phyloP scores from a whole-genome alignment of 1,140 invertebrate species.

The Megalonaias nervosa region DNA sequence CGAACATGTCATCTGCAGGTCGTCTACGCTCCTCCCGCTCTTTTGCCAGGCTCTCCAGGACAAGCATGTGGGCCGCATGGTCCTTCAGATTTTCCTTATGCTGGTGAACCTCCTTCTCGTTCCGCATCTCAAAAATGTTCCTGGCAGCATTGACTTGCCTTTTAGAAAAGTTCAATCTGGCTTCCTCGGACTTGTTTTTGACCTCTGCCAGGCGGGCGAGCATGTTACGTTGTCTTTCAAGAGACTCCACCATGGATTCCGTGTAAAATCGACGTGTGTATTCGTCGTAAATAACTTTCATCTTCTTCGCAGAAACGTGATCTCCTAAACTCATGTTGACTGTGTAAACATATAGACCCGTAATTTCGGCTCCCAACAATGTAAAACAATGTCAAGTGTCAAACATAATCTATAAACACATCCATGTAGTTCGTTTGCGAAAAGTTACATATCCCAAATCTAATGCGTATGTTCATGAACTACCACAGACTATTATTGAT shows the following conservation, averaged over 20 bases:
- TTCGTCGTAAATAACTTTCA: conserved; percentile 35
- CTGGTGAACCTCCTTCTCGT: conserved; percentile 28
- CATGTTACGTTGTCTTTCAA: conserved; percentile 28
- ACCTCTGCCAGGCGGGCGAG: conserved; percentile 24
- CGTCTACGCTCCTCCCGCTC: conserved; percentile 15
- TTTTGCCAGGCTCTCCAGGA: conserved; percentile 31
- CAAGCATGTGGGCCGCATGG: conserved; percentile 26
- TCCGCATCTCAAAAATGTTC: conserved; percentile 20
- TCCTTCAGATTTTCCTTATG: conserved; percentile 24
- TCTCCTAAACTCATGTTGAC: conserved; percentile 21
- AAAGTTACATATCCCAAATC: too few species aligned
- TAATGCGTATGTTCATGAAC: too few species aligned
- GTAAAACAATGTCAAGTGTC: too few species aligned
- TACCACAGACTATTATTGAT: too few species aligned
- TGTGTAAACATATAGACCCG: too few species aligned
- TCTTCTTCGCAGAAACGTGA: conserved; percentile 20
- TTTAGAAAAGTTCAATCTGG: conserved; percentile 25
- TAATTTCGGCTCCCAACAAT: too few species aligned
- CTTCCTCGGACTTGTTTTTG: conserved; percentile 33
- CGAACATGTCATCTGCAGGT: conserved; percentile 5
- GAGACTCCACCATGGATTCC: conserved; percentile 30
- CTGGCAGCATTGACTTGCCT: conserved; percentile 32
- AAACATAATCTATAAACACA: too few species aligned
- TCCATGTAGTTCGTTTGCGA: too few species aligned
- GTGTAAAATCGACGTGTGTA: conserved; percentile 32